Base-by-base conservation (phyloP, 2,888 invertebrate genomes). In the Meta bourneti region DNA sequence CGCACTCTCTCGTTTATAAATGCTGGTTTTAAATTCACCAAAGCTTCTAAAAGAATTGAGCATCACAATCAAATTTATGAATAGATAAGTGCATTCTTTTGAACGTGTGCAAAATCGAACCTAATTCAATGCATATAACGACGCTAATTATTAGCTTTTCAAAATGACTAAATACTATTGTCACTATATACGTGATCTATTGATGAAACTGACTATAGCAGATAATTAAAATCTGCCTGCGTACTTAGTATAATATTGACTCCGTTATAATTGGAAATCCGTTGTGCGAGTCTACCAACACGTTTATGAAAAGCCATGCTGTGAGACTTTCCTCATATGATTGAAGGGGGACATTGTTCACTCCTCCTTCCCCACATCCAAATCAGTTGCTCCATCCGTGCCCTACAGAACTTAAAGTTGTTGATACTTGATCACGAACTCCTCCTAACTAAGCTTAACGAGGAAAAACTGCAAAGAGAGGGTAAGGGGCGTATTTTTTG, bases 341-440 rank as follows among this genome's bases (percentile, higher is more conserved):
- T 11, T 16, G 16, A 61, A 16, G 11, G 5, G 16, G 13, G 5
- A 5, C 79, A 61, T 61, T 79, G 79, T 79, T 79, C 54, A 61
- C 79, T 34, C 34, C n/a, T 20, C 34, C 61, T 61, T 34, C 13
- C 61, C 8, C 61, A 34, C 20, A 52, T 79, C 54, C 19, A 16
- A 54, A 61, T 61, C 61, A 19, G 11, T 79, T 61, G 51, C 52
- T 52, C 51, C 13, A 13, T 7, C 49, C 49, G 49, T n/a, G n/a
- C 11, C 13, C 75, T 7, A 11, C 61, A 61, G n/a, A 79, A 79
- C 34, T 16, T 34, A 79, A 54, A 61, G 54, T 49, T 79, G 71
- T 51, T 79, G 71, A 71, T 69, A 87, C 91, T 91, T 87, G 87
- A 91, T 91, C 91, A 87, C 91, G 91, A 87, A 81, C 81, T 69